Evolutionary conservation across 2,888 invertebrate species (phyloP).

Genomic region (Scaptomyza parva): DNA sequence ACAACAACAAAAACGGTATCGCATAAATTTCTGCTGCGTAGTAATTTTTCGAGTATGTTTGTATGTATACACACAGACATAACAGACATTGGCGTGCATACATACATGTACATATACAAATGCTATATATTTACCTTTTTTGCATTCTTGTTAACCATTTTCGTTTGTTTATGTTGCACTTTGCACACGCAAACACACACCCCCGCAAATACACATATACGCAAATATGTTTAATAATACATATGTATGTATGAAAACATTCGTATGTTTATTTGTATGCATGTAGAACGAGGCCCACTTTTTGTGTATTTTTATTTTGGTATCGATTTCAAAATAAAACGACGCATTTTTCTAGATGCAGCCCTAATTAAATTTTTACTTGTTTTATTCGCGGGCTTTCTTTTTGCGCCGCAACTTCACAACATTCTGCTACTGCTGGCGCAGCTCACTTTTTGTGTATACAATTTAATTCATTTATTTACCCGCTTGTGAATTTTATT

Average conservation of each 20-base stretch:
- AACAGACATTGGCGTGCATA: slow-evolving; percentile 9
- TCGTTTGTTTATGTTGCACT: slow-evolving; percentile 59
- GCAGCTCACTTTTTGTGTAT: slow-evolving; percentile 53
- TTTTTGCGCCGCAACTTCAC: slow-evolving; percentile 75
- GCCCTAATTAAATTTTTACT: slow-evolving; percentile 49
- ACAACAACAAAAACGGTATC: slow-evolving; percentile 63
- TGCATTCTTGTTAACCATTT: slow-evolving; percentile 60
- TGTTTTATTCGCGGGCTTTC: slow-evolving; percentile 69
- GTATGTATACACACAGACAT: slow-evolving; percentile 22
- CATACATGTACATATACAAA: slow-evolving; percentile 3
- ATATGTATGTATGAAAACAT: slow-evolving; percentile 19
- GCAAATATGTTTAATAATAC: slow-evolving; percentile 18
- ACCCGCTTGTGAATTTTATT: slow-evolving; percentile 64
- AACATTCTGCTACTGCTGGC: slow-evolving; percentile 44
- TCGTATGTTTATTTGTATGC: slow-evolving; percentile 31
- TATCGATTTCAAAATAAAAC: slow-evolving; percentile 80
- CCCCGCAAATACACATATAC: slow-evolving; percentile 16
- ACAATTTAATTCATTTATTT: slow-evolving; percentile 64
- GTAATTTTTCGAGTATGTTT: slow-evolving; percentile 68
- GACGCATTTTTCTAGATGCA: slow-evolving; percentile 73
- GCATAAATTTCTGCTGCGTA: slow-evolving; percentile 80
- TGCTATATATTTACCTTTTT: slow-evolving; percentile 63
- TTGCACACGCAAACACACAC: slow-evolving; percentile 42
- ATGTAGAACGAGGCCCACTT: slow-evolving; percentile 60
- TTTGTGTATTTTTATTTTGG: slow-evolving; percentile 71